Evolutionary conservation across 2,888 invertebrate species (phyloP), one percentile per base, ranked within the genome.

Genomic region (Agriopis aurantiaria): DNA sequence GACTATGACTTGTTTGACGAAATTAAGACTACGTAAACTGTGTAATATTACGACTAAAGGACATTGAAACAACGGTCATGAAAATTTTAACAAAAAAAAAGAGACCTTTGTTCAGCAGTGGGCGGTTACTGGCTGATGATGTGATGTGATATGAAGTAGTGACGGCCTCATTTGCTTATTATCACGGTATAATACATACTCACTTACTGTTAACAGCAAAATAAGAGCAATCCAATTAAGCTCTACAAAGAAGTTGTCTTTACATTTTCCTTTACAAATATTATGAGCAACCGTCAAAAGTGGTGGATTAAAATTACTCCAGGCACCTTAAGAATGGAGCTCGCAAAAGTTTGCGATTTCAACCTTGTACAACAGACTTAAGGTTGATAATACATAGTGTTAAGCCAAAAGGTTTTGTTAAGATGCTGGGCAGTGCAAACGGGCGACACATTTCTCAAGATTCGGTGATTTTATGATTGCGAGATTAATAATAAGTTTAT

Each of bases 231-330:
- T 46, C 46, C 59, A 59, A 59, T 33, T 66, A 65, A 53, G 43
- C 43, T 68, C 66, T 63, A 72, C 58, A 60, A 51, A 59, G 12
- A 51, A 68, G 68, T 73, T 71, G 72, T 65, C 72, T 78, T 74
- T 73, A 68, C 70, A 72, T 71, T 67, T 71, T 72, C 65, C 65
- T 70, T 63, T 62, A 68, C 73, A 70, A 78, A 74, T 75, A 60
- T 60, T 60, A 51, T 14, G 49, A 60, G 60, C 60, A 58, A 49
- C 60, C 49, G 55, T 56, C 60, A 55, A 73, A 71, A 76, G 74
- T 69, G 75, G 52, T 62, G 75, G 69, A 71, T 62, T 73, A 68
- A 76, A 80, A 76, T 76, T 74, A 76, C 71, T 62, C 71, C 65
- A 69, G 62, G 69, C 69, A 51, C 58, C 75, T 60, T 49, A 51